Evolutionary conservation across 2,113 vertebrate species (phyloP).

Genomic region (Electrona antarctica): DNA sequence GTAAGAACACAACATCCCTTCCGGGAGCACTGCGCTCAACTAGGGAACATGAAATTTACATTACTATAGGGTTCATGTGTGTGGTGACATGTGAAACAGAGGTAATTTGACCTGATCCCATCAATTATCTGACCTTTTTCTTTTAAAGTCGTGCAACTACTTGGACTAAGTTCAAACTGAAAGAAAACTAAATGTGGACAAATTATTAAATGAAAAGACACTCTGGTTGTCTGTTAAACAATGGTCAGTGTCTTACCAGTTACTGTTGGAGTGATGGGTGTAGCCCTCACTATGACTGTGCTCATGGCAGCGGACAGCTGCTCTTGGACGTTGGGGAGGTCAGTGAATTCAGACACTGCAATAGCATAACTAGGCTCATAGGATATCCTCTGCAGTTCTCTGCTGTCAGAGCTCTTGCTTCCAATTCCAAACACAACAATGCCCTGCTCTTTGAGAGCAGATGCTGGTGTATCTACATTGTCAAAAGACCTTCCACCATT

Average conservation of each 20-base stretch:
- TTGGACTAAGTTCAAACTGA: too few relatives aligned
- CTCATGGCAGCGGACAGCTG: conserved; percentile 29
- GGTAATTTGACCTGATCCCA: too few relatives aligned
- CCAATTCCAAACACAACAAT: conserved; percentile 51
- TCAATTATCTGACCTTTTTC: too few relatives aligned
- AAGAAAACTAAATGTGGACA: too few relatives aligned
- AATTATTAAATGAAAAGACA: too few relatives aligned
- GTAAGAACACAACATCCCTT: conserved; percentile 42
- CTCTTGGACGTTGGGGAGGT: conserved; percentile 56
- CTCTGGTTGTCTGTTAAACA: too few relatives aligned
- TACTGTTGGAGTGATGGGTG: background rate
- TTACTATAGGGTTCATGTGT: too few relatives aligned
- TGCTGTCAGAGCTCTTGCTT: conserved; percentile 56
- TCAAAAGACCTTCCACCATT: conserved; percentile 62
- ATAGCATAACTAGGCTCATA: conserved; percentile 10
- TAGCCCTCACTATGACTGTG: background rate
- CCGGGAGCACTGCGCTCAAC: conserved; percentile 1
- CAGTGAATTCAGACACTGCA: conserved; percentile 68
- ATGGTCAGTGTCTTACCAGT: conserved; percentile 12
- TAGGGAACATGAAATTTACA: background rate
- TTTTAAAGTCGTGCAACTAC: too few relatives aligned
- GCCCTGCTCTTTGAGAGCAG: conserved; percentile 59
- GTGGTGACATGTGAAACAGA: too few relatives aligned
- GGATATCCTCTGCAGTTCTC: conserved; percentile 51
- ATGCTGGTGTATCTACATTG: conserved; percentile 51